phyloP scores from a whole-genome alignment of 2,113 vertebrate genomes.

The Paradoxurus hermaphroditus region DNA sequence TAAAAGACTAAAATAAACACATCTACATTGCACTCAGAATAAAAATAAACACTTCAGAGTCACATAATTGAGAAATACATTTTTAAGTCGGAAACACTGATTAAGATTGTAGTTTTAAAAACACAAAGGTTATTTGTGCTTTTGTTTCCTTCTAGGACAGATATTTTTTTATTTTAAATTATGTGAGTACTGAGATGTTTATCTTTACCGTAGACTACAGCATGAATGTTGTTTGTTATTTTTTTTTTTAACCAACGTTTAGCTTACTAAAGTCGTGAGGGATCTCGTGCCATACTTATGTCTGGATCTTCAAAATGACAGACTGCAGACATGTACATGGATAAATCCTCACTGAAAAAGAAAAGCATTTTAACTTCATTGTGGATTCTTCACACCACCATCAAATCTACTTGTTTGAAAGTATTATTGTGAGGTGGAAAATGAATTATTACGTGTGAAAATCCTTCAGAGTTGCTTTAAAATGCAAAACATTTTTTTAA shows the following conservation, averaged over 20 bases:
- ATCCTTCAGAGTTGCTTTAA: slow-evolving; percentile 19
- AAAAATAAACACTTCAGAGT: slow-evolving; percentile 64
- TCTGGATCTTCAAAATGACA: slow-evolving; percentile 4
- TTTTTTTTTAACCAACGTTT: slow-evolving; percentile 21
- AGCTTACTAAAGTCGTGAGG: background rate
- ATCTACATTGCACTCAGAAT: slow-evolving; percentile 53
- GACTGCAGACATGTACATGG: background rate
- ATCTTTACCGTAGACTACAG: slow-evolving; percentile 48
- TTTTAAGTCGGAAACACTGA: slow-evolving; percentile 67
- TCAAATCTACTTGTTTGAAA: background rate
- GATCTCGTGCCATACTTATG: background rate
- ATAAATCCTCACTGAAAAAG: background rate
- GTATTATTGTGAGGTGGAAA: background rate
- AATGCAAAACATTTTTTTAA: background rate
- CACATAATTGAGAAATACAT: slow-evolving; percentile 35
- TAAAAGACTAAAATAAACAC: slow-evolving; percentile 65
- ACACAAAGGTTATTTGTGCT: slow-evolving; percentile 56
- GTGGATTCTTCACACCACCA: background rate
- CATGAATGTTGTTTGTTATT: background rate
- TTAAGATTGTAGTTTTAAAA: slow-evolving; percentile 16
- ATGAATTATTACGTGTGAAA: background rate
- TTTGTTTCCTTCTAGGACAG: slow-evolving; percentile 61
- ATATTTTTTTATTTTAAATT: slow-evolving; percentile 47
- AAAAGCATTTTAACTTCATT: slow-evolving; percentile 5
- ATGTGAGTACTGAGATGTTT: slow-evolving; percentile 66